Conservation (phyloP, 2,113 vertebrate species). For the Scomber scombrus region DNA sequence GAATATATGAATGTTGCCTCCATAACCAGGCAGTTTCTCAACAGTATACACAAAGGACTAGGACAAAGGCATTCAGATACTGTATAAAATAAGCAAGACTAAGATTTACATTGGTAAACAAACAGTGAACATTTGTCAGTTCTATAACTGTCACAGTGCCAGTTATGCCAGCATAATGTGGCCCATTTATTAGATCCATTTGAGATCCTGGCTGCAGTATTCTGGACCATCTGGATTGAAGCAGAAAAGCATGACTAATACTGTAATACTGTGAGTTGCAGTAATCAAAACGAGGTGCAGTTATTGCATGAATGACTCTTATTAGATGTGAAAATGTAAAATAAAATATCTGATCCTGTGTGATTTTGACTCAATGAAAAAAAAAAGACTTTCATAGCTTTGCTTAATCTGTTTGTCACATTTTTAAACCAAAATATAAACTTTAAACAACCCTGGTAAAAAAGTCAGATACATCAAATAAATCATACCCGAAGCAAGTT, state of each 20-base stretch:
- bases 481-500: not conserved
- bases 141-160: conserved; percentile 6
- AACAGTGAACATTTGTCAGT: not conserved
- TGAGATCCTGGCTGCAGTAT: conserved; percentile 16
- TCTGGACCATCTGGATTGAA: conserved; percentile 18
- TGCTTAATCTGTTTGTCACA: not conserved
- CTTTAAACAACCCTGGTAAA: not conserved
- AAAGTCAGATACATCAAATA: not conserved
- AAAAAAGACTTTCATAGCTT: not conserved
- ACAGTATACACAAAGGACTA: not conserved
- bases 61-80: not conserved
- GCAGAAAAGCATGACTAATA: conserved; percentile 42
- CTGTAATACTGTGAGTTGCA: conserved; percentile 7
- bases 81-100: not conserved
- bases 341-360: conserved; percentile 6
- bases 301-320: conserved; percentile 11
- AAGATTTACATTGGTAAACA: conserved; percentile 5
- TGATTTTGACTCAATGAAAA: not conserved
- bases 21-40: not conserved
- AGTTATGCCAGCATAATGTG: not conserved
- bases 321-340: conserved; percentile 14
- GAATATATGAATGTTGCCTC: not conserved
- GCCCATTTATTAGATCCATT: conserved; percentile 31
- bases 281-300: conserved; percentile 14
- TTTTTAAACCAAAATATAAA: not conserved